Conservation (phyloP, 2,113 vertebrate genomes). For the Brienomyrus longianalis region DNA sequence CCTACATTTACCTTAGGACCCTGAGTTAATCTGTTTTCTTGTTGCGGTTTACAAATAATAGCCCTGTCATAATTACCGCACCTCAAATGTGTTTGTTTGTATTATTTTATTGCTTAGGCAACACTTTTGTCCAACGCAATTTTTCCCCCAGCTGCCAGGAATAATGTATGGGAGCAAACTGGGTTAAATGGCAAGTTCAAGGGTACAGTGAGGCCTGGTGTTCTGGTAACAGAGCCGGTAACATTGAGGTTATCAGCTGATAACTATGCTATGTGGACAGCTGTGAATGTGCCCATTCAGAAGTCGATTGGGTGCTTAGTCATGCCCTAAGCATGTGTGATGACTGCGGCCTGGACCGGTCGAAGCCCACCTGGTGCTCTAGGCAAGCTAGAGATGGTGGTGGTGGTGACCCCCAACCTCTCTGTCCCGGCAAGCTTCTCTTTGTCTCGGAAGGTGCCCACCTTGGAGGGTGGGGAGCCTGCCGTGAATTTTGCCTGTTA, state of each 20-base stretch:
- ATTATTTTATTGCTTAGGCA: background rate
- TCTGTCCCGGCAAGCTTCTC: background rate
- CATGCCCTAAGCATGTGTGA: background rate
- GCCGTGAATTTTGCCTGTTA: background rate
- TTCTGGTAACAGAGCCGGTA: background rate
- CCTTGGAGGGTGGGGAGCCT: background rate
- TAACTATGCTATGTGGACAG: background rate
- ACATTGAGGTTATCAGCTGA: background rate
- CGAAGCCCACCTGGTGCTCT: background rate
- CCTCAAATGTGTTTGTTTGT: background rate
- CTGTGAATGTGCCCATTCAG: background rate
- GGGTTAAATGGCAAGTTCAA: background rate
- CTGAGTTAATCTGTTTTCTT: background rate
- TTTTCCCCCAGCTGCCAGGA: background rate
- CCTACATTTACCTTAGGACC: background rate
- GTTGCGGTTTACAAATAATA: background rate
- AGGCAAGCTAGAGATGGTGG: background rate
- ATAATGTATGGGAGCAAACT: background rate
- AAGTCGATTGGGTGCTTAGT: background rate
- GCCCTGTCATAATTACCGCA: conserved; percentile 1
- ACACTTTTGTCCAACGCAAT: background rate
- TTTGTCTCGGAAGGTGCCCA: background rate
- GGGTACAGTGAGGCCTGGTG: background rate
- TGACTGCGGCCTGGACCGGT: background rate
- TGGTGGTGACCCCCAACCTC: background rate